Base-by-base conservation (phyloP, 2,797 vertebrate genomes). In the Fundulus diaphanus region DNA sequence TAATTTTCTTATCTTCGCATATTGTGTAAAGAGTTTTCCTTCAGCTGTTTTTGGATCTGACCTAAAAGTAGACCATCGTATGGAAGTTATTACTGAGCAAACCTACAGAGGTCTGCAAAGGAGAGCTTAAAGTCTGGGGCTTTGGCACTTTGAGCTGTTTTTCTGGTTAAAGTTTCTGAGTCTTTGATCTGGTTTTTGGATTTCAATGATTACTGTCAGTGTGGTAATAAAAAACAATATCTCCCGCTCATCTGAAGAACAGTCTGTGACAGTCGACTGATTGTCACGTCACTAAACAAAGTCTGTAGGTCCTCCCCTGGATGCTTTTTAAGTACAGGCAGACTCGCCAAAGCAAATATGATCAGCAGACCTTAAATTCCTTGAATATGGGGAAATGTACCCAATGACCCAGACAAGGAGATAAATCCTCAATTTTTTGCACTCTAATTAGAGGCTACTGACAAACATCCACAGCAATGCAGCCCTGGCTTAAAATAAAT, bases 351-450 rank as follows among this genome's bases (percentile, higher is more conserved):
- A 71, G 52, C 18, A 71, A 71, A 57, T 42, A 71, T 56, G 51
- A 37, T 65, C 72, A 24, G 63, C 37, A 67, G 72, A 74, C 31
- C 63, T 27, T 66, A 35, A 74, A 63, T 66, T 65, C 72, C 72
- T 63, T 73, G 57, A 65, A 73, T 5, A 42, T 3, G 27, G 52
- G 52, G 52, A 71, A 56, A 57, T 57, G 69, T 13, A 71, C 69
- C 8, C 35, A 9, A 3, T 56, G 52, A 71, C 70, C 37, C 52
- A 57, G 16, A 8, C n/a, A 29, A 56, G 15, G 24, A 24, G 35
- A 54, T 37, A 40, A 27, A n/a, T 52, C 7, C 42, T 56, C 24
- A 7, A 18, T 70, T 40, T 66, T 15, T 66, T 42, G 16, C n/a
- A 7, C 3, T 40, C 7, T 15, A 69, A 49, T 11, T 51, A 35